phyloP scores from a whole-genome alignment of 2,888 invertebrate genomes.

The Hipparchia semele region DNA sequence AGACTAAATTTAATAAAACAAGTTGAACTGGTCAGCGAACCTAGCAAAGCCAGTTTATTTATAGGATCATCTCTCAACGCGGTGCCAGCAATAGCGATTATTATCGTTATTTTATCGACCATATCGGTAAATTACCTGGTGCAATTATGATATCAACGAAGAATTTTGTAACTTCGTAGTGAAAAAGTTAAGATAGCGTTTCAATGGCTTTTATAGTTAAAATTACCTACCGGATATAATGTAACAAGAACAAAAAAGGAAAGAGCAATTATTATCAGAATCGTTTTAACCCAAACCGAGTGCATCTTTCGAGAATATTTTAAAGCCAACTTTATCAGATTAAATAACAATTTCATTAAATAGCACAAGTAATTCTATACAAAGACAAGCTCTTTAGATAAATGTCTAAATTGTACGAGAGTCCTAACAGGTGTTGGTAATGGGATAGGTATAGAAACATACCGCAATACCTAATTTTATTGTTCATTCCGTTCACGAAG shows the following conservation, averaged over 20 bases:
- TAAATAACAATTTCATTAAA: conserved; percentile 14
- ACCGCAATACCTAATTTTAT: background rate
- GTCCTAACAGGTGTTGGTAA: background rate
- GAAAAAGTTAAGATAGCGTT: conserved; percentile 34
- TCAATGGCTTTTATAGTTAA: conserved; percentile 27
- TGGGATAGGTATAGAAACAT: background rate
- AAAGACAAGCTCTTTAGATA: background rate
- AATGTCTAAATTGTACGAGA: background rate
- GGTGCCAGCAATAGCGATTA: conserved; percentile 41
- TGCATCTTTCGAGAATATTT: conserved; percentile 18
- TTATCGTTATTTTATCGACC: conserved; percentile 42
- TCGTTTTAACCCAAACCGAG: conserved; percentile 9
- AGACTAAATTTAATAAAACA: conserved; percentile 43
- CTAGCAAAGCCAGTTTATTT: conserved; percentile 42
- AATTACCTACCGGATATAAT: conserved; percentile 8
- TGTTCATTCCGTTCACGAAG: background rate
- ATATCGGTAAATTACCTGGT: conserved; percentile 41
- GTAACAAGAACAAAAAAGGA: conserved; percentile 21
- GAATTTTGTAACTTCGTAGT: conserved; percentile 36
- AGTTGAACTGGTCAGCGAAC: conserved; percentile 36
- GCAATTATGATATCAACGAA: conserved; percentile 42
- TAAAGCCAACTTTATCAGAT: conserved; percentile 19
- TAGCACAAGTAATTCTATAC: conserved; percentile 2
- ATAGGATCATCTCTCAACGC: conserved; percentile 41
- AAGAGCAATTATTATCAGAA: conserved; percentile 17